Percentiles rank a stretch among this genome's conserved stretches.
Evolutionary conservation across 2,113 vertebrate genomes (phyloP).

Genomic region (Sander vitreus): DNA sequence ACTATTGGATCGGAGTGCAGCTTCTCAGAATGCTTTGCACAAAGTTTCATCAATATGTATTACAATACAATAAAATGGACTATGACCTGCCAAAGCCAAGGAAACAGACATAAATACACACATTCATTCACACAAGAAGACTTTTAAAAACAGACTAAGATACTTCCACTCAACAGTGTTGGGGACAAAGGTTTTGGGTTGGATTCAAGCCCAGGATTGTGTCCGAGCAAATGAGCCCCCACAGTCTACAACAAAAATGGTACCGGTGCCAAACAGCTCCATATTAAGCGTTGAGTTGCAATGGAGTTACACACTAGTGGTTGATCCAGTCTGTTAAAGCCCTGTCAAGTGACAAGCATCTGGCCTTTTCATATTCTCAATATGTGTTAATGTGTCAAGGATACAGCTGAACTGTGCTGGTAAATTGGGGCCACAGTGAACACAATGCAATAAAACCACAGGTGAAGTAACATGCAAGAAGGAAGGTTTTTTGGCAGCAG

Average conservation of each 20-base stretch:
- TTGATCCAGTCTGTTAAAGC: background rate
- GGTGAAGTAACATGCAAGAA: background rate
- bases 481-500: background rate
- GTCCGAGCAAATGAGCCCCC: constrained; percentile 21
- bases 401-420: constrained; percentile 12
- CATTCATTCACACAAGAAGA: background rate
- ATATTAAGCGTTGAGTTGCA: background rate
- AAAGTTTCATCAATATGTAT: background rate
- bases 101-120: constrained; percentile 6
- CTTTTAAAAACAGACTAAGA: constrained; percentile 3
- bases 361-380: constrained; percentile 10
- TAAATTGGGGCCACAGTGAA: constrained; percentile 9
- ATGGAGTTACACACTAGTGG: background rate
- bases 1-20: background rate
- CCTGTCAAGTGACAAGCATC: constrained; percentile 8
- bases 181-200: constrained; percentile 1
- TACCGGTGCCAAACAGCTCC: constrained; percentile 13
- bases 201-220: constrained; percentile 13
- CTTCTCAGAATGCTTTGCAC: background rate
- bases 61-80: background rate
- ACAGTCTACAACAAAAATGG: constrained; percentile 4
- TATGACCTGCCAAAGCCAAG: background rate
- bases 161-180: background rate
- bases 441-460: constrained; percentile 18
- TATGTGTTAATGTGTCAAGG: constrained; percentile 24